Base-by-base conservation (phyloP, 1,140 invertebrate species). In the Streblospio benedicti region DNA sequence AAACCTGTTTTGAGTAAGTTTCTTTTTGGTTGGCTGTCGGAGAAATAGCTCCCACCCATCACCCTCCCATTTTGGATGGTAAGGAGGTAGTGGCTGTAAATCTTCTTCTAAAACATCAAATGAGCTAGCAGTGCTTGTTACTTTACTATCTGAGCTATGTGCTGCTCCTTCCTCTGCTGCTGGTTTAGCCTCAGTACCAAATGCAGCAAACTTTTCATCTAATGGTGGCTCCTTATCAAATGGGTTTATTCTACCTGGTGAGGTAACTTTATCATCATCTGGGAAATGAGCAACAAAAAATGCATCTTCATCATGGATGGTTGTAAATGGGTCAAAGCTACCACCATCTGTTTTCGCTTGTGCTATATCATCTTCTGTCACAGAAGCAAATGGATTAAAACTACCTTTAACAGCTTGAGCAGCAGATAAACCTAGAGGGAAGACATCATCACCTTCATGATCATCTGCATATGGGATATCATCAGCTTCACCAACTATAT, bases 11-110 rank as follows among this genome's bases (percentile, higher is more conserved):
- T 68, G 68, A 0, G 95, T 97, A 57, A 99, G 91, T 76, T 96
- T 97, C 83, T 99, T 99, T 76, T 98, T 98, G 67, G 91, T 93
- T 4, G 94, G 94, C 70, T 96, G 91, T 16, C 94, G 81, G 30
- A 99, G 79, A 61, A 96, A 89, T 86, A 99, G 90, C 72, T 97
- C 93, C 93, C 94, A 99, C 23, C 91, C 91, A n/a, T 90, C 85
- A 0, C 85, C 90, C 0, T 79, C 77, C 68, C 88, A 92, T 43
- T 83, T 83, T 1, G 86, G 83, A 51, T 91, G 82, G 76, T 95
- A 99, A 23, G 90, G 87, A 77, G 93, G 91, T 18, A 99, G 80
- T 0, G 93, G 93, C 75, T 91, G 86, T 1, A 91, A 90, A 25
- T 90, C 85, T 73, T 96, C 93, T 60, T 96, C 93, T 73, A 90